Evolutionary conservation across 2,797 vertebrate species (phyloP).

Genomic region (Microhierax caerulescens): DNA sequence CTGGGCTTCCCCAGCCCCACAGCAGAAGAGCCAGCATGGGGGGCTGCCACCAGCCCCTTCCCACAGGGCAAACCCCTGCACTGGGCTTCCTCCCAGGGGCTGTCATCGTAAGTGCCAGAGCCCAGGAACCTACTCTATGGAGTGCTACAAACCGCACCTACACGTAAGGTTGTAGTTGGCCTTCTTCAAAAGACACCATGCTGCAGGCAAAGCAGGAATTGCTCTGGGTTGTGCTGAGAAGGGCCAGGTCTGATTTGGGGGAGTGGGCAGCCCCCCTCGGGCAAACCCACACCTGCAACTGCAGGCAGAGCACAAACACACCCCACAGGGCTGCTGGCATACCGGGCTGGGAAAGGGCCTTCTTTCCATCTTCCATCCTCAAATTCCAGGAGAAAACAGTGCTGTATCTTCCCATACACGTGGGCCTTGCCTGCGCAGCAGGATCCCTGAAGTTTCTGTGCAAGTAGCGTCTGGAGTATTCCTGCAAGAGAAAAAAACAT

Average conservation of each 20-base stretch:
- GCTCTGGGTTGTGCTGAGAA: background rate
- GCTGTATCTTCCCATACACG: background rate
- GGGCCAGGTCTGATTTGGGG: background rate
- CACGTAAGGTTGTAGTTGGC: background rate
- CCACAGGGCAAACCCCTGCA: background rate
- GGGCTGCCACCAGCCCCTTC: background rate
- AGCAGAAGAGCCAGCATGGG: background rate
- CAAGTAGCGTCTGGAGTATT: background rate
- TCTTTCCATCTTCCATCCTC: background rate
- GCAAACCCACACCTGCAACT: background rate
- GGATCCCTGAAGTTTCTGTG: background rate
- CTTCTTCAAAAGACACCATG: background rate
- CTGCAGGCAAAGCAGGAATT: background rate
- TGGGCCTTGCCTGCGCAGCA: background rate
- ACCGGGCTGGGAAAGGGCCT: background rate
- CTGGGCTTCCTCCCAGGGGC: fast-evolving
- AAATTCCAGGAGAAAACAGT: background rate
- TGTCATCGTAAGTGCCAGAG: background rate
- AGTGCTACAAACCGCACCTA: background rate
- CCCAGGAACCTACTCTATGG: too few species aligned
- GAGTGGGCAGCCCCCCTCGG: too few species aligned
- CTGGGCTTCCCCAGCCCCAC: background rate
- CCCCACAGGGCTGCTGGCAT: background rate
- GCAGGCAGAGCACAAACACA: background rate
- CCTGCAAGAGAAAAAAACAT: background rate